These are phyloP conservation scores for Pachymerium ferrugineum DNA, from an alignment of 2,888 invertebrate genomes.

Conservation along the genomic window DNA sequence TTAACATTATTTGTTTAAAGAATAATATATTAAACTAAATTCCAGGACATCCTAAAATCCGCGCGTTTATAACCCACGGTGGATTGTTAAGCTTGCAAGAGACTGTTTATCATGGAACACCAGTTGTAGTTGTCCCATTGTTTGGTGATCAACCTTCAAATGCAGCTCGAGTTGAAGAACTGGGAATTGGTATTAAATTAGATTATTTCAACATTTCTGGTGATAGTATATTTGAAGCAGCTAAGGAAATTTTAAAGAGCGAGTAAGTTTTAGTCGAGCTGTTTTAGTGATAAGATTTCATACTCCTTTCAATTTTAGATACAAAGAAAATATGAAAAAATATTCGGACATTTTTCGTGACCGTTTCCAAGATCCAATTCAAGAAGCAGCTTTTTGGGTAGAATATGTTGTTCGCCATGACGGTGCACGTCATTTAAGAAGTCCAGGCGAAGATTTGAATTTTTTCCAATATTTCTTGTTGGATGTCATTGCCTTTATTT, in stretches of 20 bases:
- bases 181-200: background rate
- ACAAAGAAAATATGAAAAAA: background rate
- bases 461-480: slow-evolving; percentile 14
- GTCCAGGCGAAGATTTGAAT: background rate
- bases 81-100: background rate
- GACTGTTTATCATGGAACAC: background rate
- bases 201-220: background rate
- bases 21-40: background rate
- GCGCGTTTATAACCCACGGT: background rate
- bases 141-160: background rate
- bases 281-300: too few species aligned
- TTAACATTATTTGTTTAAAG: background rate
- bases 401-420: background rate
- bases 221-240: background rate
- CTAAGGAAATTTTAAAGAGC: background rate
- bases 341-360: background rate
- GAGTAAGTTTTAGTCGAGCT: background rate
- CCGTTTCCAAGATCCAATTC: background rate
- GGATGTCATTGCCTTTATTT: background rate
- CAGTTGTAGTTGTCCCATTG: background rate
- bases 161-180: background rate
- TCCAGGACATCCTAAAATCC: slow-evolving; percentile 12
- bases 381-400: background rate
- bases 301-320: background rate
- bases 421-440: background rate